Evolutionary conservation across 2,113 vertebrate species (phyloP).

Genomic region (Hemibagrus wyckioides): DNA sequence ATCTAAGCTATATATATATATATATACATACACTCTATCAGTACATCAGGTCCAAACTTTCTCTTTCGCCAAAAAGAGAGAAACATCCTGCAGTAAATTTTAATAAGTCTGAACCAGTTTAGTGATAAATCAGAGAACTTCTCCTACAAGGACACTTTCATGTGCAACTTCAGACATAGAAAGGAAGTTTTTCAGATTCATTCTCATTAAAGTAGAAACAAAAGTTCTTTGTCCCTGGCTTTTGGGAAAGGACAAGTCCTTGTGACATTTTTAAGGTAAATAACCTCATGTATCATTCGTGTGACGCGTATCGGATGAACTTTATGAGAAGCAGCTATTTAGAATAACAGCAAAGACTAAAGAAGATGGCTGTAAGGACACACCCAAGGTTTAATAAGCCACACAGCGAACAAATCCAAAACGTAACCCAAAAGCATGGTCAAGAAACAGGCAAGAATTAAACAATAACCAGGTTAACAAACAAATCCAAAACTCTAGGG

Average conservation of each 20-base stretch:
- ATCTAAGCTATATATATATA: background rate
- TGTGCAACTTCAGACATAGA: background rate
- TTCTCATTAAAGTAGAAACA: background rate
- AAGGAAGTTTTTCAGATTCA: background rate
- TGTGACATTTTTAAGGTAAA: slow-evolving; percentile 36
- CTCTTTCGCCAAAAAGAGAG: background rate
- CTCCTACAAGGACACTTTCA: background rate
- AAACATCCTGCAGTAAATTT: background rate
- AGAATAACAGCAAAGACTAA: background rate
- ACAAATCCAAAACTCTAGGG: too few relatives aligned
- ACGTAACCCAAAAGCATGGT: too few relatives aligned
- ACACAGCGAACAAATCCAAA: too few relatives aligned
- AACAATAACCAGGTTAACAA: too few relatives aligned
- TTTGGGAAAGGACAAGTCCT: background rate
- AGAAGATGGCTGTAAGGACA: too few relatives aligned
- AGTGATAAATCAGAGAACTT: background rate
- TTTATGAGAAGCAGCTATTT: background rate
- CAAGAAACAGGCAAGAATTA: too few relatives aligned
- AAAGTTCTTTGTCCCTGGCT: background rate
- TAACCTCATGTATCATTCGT: background rate
- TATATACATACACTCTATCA: background rate
- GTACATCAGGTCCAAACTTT: background rate
- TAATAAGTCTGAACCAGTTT: slow-evolving; percentile 7
- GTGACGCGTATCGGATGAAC: background rate
- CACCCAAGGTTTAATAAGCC: too few relatives aligned